Conservation (phyloP, 2,888 invertebrate species). For the Lithophane semibrunnea region DNA sequence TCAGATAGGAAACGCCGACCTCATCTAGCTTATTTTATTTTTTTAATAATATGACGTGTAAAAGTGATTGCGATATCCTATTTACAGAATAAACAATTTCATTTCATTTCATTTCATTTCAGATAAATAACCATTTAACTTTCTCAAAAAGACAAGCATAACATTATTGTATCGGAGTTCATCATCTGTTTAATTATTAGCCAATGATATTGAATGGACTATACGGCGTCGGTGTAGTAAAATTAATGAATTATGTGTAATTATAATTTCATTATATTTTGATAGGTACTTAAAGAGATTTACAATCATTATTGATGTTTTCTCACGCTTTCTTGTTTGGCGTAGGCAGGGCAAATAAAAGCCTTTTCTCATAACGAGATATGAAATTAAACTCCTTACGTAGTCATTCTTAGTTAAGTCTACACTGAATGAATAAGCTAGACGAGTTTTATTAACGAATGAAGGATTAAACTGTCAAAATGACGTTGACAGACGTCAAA, state of each 20-base stretch:
- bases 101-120: too few relatives aligned
- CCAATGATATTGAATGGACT: not conserved
- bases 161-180: conserved; percentile 36
- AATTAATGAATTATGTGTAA: conserved; percentile 14
- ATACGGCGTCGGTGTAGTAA: not conserved
- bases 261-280: conserved; percentile 5
- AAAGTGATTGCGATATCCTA: too few relatives aligned
- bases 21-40: too few relatives aligned
- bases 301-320: conserved; percentile 7
- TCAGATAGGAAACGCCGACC: too few relatives aligned
- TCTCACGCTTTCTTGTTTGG: conserved; percentile 11
- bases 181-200: conserved; percentile 19
- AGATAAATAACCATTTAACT: conserved; percentile 51
- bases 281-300: not conserved
- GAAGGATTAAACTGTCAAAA: conserved; percentile 10
- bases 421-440: not conserved
- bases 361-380: not conserved
- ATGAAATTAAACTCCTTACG: not conserved
- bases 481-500: conserved; percentile 46
- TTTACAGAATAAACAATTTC: too few relatives aligned
- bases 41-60: too few relatives aligned
- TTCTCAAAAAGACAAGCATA: conserved; percentile 37
- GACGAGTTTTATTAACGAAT: not conserved
- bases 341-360: not conserved
- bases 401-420: not conserved